These are phyloP conservation scores for Coregonus ussuriensis DNA, from an alignment of 2,797 vertebrate species.

Conservation along the genomic window DNA sequence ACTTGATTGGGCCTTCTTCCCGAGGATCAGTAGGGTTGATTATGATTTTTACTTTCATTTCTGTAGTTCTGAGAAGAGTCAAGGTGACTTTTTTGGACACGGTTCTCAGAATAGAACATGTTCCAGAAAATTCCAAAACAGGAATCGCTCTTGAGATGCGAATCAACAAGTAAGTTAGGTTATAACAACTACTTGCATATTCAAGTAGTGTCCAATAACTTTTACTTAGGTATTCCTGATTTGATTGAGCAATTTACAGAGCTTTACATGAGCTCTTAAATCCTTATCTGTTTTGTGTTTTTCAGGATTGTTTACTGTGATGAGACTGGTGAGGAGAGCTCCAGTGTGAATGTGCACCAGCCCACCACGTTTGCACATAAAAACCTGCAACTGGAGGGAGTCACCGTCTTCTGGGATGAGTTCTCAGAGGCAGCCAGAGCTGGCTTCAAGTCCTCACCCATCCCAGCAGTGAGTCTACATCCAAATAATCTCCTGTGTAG, in stretches of 20 bases:
- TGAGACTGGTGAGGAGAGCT: conserved; percentile 89
- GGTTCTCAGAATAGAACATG: conserved; percentile 91
- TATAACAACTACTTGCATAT: too few relatives aligned
- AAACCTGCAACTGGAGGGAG: conserved; percentile 89
- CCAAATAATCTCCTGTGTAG: background rate
- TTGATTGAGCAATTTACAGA: background rate
- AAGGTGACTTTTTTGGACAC: conserved; percentile 96
- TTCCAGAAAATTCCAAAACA: conserved; percentile 96
- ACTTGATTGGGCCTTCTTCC: background rate
- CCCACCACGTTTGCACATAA: conserved; percentile 96
- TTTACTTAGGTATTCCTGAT: background rate
- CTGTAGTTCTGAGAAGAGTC: conserved; percentile 92
- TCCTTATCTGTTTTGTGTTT: conserved; percentile 20
- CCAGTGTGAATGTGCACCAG: conserved; percentile 91
- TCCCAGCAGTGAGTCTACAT: conserved; percentile 79
- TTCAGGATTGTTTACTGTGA: conserved; percentile 92
- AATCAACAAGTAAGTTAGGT: conserved; percentile 85
- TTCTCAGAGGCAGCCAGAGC: conserved; percentile 88
- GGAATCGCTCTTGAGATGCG: conserved; percentile 94
- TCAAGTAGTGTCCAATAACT: background rate
- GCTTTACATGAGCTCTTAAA: background rate
- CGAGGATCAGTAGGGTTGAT: background rate
- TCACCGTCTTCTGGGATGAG: conserved; percentile 94
- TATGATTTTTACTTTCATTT: background rate
- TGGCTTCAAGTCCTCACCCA: conserved; percentile 86